A percentile compares a stretch with the other conserved stretches of the same genome.
These are phyloP conservation scores for Pteropus rufus DNA, from an alignment of 2,797 vertebrate genomes.

Conservation along the genomic window DNA sequence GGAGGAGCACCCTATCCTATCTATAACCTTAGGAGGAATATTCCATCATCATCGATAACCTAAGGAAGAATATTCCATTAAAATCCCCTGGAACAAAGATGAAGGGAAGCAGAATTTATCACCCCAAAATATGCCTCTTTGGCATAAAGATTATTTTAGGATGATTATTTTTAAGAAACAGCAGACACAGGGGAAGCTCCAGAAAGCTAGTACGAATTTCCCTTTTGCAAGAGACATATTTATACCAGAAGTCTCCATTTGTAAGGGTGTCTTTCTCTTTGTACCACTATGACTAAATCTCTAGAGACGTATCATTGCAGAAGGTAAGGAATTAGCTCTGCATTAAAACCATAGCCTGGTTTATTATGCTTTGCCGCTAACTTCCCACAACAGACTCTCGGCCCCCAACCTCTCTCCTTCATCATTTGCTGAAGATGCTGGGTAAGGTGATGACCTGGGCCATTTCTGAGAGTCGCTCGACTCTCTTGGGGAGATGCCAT, in stretches of 20 bases:
- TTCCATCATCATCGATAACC: neutral
- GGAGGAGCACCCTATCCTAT: neutral
- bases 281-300: neutral
- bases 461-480: neutral
- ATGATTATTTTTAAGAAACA: neutral
- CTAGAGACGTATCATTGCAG: neutral
- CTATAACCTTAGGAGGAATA: neutral
- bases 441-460: neutral
- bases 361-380: too few species aligned
- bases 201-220: neutral
- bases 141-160: neutral
- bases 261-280: neutral
- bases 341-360: neutral
- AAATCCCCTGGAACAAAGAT: neutral
- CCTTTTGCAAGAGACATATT: neutral
- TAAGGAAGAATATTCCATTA: neutral
- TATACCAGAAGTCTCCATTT: neutral
- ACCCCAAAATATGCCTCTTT: neutral
- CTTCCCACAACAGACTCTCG: neutral
- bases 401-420: neutral
- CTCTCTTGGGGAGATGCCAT: neutral
- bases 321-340: neutral
- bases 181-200: too few species aligned
- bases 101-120: neutral
- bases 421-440: neutral